Evolutionary conservation across 2,888 invertebrate genomes (phyloP).

Genomic region (Thymelicus sylvestris): DNA sequence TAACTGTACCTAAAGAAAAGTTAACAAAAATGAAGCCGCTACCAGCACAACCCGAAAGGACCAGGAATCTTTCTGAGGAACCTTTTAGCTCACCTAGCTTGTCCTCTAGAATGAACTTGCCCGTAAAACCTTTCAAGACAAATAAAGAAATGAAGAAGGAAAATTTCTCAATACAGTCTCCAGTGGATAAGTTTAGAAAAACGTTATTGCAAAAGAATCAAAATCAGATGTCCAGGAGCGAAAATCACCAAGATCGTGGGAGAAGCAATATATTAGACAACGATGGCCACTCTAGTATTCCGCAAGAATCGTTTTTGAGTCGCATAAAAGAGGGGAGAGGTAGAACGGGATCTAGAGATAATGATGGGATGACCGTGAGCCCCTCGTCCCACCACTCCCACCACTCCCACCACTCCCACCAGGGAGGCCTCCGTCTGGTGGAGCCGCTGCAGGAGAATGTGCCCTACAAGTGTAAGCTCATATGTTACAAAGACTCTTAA

Average conservation of each 20-base stretch:
- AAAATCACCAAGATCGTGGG: not conserved
- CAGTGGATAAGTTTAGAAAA: constrained; percentile 15
- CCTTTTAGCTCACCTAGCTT: not conserved
- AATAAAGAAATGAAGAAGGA: not conserved
- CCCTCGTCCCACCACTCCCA: not conserved
- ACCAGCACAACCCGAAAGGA: not conserved
- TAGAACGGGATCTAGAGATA: not conserved
- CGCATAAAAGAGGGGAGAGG: not conserved
- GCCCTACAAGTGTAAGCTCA: constrained; percentile 69
- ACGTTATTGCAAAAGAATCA: constrained; percentile 8
- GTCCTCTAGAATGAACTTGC: not conserved
- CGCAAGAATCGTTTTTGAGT: not conserved
- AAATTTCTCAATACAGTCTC: constrained; percentile 9
- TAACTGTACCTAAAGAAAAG: not conserved
- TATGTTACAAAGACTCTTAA: constrained; percentile 60
- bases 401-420: too few relatives aligned
- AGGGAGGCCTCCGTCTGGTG: constrained; percentile 9
- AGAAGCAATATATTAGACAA: not conserved
- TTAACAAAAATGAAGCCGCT: not conserved
- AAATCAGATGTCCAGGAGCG: constrained; percentile 6
- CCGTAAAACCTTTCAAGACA: not conserved
- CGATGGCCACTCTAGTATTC: not conserved
- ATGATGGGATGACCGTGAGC: not conserved
- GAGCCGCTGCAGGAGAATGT: constrained; percentile 63
- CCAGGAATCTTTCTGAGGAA: not conserved